Base-by-base conservation (phyloP, 2,113 vertebrate species). In the Melanerpes aurifrons region DNA sequence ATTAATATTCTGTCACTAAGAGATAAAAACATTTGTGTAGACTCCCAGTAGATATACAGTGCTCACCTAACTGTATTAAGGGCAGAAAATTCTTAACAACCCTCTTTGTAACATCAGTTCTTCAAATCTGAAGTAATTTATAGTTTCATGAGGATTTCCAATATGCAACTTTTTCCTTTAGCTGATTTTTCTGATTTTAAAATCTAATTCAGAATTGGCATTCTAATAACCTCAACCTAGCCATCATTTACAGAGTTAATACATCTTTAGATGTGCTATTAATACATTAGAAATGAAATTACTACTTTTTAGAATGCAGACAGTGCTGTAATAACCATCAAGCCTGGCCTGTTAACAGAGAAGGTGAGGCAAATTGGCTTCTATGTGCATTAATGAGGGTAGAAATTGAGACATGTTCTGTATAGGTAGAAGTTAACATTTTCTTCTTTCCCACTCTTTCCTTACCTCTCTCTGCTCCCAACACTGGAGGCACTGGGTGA, bases 401-500 rank as follows among this genome's bases (percentile, higher is more conserved):
- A 89, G 45, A 78, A 32, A 68, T 57, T 32, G 25, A 37, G 22
- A 13, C 4, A 8, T 13, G 9, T 31, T 83, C 64, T 69, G 3
- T 28, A 18, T 59, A 88, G 47, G 35, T 32, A 24, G 50, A 77
- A 58, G 19, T 66, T 29, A 18, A 20, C 32, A 18, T 59, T 62
- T 83, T 29, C 40, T 68, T 58, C 54, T 71, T 35, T 85, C 37
- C 58, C 35, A 62, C 26, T 48, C 32, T 22, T 75, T 78, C 24
- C 94, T 97, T 97, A 98, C 98, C 98, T 98, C 93, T 98, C 98
- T 93, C 98, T 97, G 93, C 98, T 98, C 82, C 98, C 98, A 85
- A 98, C 96, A 25, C 98, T 98, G 95, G 98, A 98, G 92, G 97
- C 98, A 96, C 98, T 98, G 66, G 98, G 97, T 92, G 98, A 98